phyloP scores from a whole-genome alignment of 2,888 invertebrate species.

The Cheilosia impressa region DNA sequence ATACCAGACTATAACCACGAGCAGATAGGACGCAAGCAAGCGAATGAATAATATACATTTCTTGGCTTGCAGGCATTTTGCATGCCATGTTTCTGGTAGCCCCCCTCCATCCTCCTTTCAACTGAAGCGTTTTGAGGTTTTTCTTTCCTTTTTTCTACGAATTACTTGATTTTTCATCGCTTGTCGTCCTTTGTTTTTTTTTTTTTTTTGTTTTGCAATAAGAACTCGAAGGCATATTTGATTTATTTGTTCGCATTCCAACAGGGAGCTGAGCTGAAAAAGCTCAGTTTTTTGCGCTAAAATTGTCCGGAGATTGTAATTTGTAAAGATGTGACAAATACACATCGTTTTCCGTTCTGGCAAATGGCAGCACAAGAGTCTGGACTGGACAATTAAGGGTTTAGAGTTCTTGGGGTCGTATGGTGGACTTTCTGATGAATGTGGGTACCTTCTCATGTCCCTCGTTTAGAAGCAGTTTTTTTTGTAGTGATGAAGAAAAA shows the following conservation, averaged over 20 bases:
- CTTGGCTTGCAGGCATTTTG: constrained; percentile 69
- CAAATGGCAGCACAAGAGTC: constrained; percentile 19
- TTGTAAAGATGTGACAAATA: constrained; percentile 47
- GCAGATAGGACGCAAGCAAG: constrained; percentile 15
- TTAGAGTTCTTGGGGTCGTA: constrained; percentile 7
- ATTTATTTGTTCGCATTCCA: constrained; percentile 38
- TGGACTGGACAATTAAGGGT: constrained; percentile 33
- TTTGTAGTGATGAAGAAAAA: not conserved
- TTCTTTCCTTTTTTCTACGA: constrained; percentile 2
- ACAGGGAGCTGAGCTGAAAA: not conserved
- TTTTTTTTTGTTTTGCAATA: not conserved
- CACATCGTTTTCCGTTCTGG: constrained; percentile 21
- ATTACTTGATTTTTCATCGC: constrained; percentile 49
- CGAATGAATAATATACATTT: constrained; percentile 57
- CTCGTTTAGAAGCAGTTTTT: constrained; percentile 5
- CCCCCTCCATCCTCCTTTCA: not conserved
- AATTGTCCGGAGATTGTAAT: constrained; percentile 38
- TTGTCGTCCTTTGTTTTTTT: not conserved
- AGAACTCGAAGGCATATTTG: constrained; percentile 43
- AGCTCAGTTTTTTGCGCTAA: not conserved
- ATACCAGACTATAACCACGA: constrained; percentile 4
- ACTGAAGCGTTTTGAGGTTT: not conserved
- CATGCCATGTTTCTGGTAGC: constrained; percentile 37
- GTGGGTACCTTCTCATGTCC: not conserved
- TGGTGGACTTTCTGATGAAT: not conserved